Percentiles rank a stretch among this genome's conserved stretches.
These are phyloP conservation scores for Tenrec ecaudatus DNA, from an alignment of 2,113 vertebrate species.

Conservation along the genomic window DNA sequence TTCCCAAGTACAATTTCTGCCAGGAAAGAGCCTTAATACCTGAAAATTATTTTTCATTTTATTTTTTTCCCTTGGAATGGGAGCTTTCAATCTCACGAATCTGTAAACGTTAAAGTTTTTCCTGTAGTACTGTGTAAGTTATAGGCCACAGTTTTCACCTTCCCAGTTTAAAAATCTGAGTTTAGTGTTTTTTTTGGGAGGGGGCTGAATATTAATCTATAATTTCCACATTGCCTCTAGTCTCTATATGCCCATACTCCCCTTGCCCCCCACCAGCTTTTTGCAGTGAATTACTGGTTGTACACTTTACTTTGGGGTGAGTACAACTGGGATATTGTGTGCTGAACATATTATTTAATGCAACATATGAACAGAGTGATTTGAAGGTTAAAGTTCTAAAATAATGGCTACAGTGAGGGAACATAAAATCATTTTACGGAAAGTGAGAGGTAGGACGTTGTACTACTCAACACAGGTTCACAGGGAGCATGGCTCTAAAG, in stretches of 20 bases:
- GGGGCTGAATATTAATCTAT: conserved; percentile 1
- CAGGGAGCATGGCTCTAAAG: conserved; percentile 17
- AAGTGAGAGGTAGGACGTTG: not conserved
- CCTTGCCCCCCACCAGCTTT: not conserved
- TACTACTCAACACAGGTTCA: conserved; percentile 16
- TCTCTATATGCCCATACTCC: not conserved
- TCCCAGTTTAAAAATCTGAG: not conserved
- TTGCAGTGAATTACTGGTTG: conserved; percentile 43
- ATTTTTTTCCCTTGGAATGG: not conserved
- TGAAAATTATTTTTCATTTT: not conserved
- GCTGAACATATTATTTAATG: conserved; percentile 51
- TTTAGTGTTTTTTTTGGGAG: not conserved
- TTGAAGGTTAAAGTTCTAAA: conserved; percentile 38
- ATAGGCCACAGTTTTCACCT: not conserved
- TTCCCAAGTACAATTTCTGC: not conserved
- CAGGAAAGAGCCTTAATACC: not conserved
- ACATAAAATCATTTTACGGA: conserved; percentile 54
- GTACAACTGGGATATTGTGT: not conserved
- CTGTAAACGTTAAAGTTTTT: not conserved
- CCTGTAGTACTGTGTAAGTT: not conserved
- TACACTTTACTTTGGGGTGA: conserved; percentile 18
- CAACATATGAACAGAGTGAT: conserved; percentile 17
- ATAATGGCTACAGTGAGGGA: conserved; percentile 6
- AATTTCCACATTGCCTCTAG: conserved; percentile 24
- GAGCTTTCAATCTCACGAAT: conserved; percentile 8